A percentile compares a stretch with the other conserved stretches of the same genome.
phyloP scores from a whole-genome alignment of 1,140 invertebrate genomes.

The Magallana gigas region DNA sequence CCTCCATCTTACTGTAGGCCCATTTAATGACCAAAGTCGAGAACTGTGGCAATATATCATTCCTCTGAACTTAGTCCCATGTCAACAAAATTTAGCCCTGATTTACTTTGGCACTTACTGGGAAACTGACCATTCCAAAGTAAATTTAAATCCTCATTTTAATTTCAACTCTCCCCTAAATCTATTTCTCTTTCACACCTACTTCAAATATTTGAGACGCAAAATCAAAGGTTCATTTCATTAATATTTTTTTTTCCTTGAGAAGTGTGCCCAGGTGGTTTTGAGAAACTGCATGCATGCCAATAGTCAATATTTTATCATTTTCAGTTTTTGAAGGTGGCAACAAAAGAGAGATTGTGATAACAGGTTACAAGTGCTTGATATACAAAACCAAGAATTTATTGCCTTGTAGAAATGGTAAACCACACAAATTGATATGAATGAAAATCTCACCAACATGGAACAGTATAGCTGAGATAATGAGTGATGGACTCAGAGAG shows the following conservation, averaged over 20 bases:
- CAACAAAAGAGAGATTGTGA: not conserved
- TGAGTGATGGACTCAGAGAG: slow-evolving; percentile 17
- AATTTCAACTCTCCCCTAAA: not conserved
- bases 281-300: not conserved
- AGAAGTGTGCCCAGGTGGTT: not conserved
- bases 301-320: not conserved
- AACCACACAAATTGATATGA: slow-evolving; percentile 33
- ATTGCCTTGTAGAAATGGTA: slow-evolving; percentile 10
- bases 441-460: slow-evolving; percentile 2
- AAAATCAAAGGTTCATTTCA: not conserved
- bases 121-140: not conserved
- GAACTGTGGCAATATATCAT: slow-evolving; percentile 19
- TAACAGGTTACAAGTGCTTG: not conserved
- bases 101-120: not conserved
- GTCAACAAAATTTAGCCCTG: not conserved
- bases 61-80: slow-evolving; percentile 10
- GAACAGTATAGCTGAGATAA: not conserved
- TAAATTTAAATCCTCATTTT: not conserved
- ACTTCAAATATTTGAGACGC: not conserved
- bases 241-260: not conserved
- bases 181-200: not conserved
- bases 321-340: not conserved
- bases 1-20: not conserved
- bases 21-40: slow-evolving; percentile 27
- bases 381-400: not conserved